phyloP scores from a whole-genome alignment of 2,888 invertebrate species.

The Neocrepidodera transversa region DNA sequence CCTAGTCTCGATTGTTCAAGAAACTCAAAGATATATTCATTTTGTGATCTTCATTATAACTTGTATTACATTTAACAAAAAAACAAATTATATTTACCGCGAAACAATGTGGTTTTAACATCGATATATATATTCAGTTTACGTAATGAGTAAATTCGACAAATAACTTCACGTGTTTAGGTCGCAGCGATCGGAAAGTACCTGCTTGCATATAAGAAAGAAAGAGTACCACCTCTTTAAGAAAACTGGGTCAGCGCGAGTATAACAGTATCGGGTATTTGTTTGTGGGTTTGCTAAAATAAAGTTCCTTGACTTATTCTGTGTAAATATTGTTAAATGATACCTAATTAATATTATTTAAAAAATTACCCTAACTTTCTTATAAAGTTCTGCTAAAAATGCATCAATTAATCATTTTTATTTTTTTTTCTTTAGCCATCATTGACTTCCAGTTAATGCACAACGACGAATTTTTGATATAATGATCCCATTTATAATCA shows the following conservation, averaged over 20 bases:
- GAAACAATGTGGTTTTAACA: slow-evolving; percentile 1
- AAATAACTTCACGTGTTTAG: slow-evolving; percentile 11
- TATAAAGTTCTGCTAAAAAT: no score
- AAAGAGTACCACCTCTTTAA: neutral
- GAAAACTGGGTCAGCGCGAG: neutral
- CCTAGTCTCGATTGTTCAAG: no score
- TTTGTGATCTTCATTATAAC: no score
- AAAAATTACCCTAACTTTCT: no score
- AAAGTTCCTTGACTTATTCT: neutral
- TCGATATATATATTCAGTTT: slow-evolving; percentile 1
- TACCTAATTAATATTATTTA: neutral
- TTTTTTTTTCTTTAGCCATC: no score
- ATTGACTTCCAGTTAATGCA: neutral
- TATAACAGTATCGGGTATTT: neutral
- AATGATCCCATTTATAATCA: slow-evolving; percentile 14
- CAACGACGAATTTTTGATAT: neutral
- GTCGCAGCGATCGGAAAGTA: neutral
- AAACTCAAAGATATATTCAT: no score
- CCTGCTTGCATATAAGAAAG: neutral
- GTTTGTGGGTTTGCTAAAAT: neutral
- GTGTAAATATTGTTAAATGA: neutral
- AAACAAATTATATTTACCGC: neutral
- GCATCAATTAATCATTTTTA: no score
- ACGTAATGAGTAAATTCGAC: neutral
- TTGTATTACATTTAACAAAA: neutral